A percentile compares a stretch with the other conserved stretches of the same genome.
Conservation (phyloP, 2,113 vertebrate species). For the Theristicus caerulescens region DNA sequence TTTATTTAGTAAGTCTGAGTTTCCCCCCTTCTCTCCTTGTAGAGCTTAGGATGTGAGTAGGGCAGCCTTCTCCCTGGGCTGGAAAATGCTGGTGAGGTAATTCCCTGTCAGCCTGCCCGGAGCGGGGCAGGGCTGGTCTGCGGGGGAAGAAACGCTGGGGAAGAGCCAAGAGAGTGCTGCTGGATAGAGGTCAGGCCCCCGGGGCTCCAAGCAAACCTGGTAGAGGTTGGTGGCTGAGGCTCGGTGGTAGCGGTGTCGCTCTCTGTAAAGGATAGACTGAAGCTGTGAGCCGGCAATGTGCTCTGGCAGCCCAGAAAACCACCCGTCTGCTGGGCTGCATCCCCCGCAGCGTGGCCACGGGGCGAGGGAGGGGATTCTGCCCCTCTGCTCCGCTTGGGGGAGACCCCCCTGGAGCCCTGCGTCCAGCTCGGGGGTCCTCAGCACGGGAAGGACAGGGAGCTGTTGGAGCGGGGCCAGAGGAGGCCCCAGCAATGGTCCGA, state of each 20-base stretch:
- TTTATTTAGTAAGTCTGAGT: neutral
- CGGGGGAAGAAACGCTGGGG: accelerated
- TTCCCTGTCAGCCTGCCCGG: neutral
- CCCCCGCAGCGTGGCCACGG: neutral
- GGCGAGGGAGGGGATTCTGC: neutral
- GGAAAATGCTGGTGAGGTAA: accelerated
- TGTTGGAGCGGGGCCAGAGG: neutral
- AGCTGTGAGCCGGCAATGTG: accelerated
- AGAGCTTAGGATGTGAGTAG: neutral
- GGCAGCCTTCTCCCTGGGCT: neutral
- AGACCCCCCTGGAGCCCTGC: neutral
- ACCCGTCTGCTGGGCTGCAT: neutral
- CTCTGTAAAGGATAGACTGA: neutral
- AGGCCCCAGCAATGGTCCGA: neutral
- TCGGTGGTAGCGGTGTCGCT: accelerated
- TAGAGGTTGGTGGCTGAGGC: neutral
- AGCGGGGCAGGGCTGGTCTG: neutral
- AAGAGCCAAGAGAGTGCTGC: neutral
- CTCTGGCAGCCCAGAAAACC: neutral
- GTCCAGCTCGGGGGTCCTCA: neutral
- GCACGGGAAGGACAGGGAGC: neutral
- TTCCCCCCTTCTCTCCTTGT: neutral
- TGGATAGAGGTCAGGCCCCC: neutral
- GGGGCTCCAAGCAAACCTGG: neutral
- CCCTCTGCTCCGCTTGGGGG: neutral